Evolutionary conservation across 2,797 vertebrate species (phyloP).

Genomic region (Etheostoma nigrum): DNA sequence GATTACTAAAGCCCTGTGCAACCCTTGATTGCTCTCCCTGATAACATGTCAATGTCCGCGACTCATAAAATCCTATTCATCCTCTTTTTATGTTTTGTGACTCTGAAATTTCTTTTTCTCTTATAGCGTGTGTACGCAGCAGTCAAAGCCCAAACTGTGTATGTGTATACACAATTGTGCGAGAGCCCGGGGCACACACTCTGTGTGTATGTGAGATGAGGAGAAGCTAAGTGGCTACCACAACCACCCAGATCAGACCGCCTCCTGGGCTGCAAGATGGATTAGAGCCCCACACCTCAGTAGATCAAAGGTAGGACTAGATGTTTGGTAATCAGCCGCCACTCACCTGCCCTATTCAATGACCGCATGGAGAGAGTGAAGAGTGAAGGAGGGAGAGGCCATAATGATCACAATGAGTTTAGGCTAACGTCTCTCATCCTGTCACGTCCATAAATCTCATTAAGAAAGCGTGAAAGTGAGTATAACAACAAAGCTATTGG

Average conservation of each 20-base stretch:
- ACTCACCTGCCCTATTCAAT: constrained; percentile 61
- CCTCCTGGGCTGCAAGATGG: constrained; percentile 78
- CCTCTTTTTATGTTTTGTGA: constrained; percentile 31
- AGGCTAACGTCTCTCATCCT: constrained; percentile 15
- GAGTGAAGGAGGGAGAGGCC: constrained; percentile 29
- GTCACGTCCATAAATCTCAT: neutral
- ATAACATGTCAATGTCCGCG: constrained; percentile 1
- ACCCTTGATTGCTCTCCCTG: neutral
- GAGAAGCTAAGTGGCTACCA: constrained; percentile 78
- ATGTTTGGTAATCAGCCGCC: constrained; percentile 75
- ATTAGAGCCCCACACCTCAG: constrained; percentile 83
- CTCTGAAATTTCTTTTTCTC: constrained; percentile 21
- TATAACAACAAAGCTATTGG: neutral
- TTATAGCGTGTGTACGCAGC: constrained; percentile 43
- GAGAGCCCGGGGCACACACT: constrained; percentile 28
- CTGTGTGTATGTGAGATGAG: constrained; percentile 77
- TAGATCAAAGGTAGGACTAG: constrained; percentile 85
- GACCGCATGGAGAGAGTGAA: constrained; percentile 30
- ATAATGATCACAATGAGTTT: constrained; percentile 57
- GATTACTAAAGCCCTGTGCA: constrained; percentile 13
- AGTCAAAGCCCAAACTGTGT: constrained; percentile 24
- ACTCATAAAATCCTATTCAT: constrained; percentile 26
- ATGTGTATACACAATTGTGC: constrained; percentile 12
- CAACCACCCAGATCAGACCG: constrained; percentile 74
- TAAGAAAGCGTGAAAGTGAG: neutral